These are phyloP conservation scores for Solenopsis invicta DNA, from an alignment of 1,140 invertebrate species.

Conservation along the genomic window DNA sequence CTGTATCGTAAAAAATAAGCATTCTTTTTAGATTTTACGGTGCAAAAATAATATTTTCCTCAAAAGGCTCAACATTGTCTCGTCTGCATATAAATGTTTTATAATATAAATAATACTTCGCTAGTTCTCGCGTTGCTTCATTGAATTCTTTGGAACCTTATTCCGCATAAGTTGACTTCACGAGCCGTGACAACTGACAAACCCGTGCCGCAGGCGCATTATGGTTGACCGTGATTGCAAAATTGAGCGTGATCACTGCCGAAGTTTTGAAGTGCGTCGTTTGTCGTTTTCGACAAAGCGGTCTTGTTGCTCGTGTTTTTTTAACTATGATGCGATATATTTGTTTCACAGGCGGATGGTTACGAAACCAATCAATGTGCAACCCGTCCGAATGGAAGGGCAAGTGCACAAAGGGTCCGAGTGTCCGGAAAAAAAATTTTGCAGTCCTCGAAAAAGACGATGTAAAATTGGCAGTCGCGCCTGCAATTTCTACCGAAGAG, in stretches of 20 bases:
- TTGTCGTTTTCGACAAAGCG: conserved; percentile 64
- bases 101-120: not conserved
- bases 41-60: too few species aligned
- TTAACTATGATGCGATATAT: conserved; percentile 73
- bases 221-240: conserved; percentile 34
- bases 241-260: conserved; percentile 34
- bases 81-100: not conserved
- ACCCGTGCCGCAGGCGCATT: not conserved
- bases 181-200: not conserved
- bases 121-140: not conserved
- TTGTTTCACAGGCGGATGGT: conserved; percentile 77
- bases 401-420: conserved; percentile 73
- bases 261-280: conserved; percentile 39
- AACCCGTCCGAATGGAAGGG: conserved; percentile 74
- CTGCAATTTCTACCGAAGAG: conserved; percentile 41
- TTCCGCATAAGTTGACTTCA: not conserved
- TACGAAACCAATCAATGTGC: conserved; percentile 77
- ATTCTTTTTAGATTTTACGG: too few species aligned
- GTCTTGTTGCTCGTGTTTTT: conserved; percentile 56
- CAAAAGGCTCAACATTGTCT: too few species aligned
- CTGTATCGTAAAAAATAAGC: too few species aligned
- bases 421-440: conserved; percentile 65
- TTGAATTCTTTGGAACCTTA: not conserved
- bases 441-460: conserved; percentile 63
- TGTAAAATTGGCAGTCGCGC: conserved; percentile 6